A percentile compares a stretch with the other conserved stretches of the same genome.
Evolutionary conservation across 2,888 invertebrate genomes (phyloP).

Genomic region (Altica lythri): DNA sequence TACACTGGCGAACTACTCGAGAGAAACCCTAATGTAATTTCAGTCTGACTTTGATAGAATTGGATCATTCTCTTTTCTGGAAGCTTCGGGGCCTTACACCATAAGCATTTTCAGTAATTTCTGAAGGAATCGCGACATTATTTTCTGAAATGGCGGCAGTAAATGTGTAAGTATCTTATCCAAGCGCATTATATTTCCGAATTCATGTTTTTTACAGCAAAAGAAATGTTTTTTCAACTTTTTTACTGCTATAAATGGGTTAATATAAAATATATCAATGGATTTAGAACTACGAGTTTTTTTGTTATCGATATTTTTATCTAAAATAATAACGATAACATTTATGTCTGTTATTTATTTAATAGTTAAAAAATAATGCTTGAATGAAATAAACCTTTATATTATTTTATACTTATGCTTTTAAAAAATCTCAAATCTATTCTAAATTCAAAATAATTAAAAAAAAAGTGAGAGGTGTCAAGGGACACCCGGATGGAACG

Average conservation of each 20-base stretch:
- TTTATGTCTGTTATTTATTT: no score
- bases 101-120: conserved; percentile 48
- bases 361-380: no score
- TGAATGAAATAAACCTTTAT: no score
- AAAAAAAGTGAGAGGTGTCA: no score
- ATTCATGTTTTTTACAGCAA: conserved; percentile 24
- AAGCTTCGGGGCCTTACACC: conserved; percentile 42
- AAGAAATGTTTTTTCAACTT: conserved; percentile 9
- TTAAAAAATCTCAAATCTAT: no score
- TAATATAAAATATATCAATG: conserved; percentile 11
- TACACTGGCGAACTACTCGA: conserved; percentile 12
- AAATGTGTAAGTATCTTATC: conserved; percentile 49
- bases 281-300: no score
- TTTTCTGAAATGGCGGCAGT: conserved; percentile 45
- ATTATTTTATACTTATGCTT: no score
- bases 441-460: no score
- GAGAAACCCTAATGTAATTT: conserved; percentile 29
- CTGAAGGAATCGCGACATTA: conserved; percentile 45
- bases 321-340: no score
- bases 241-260: conserved; percentile 15
- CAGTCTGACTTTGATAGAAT: conserved; percentile 34
- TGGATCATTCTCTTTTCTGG: conserved; percentile 38
- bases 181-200: conserved; percentile 36
- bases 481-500: no score
- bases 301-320: no score